phyloP scores from a whole-genome alignment of 2,797 vertebrate species.

The Hirundo rustica region DNA sequence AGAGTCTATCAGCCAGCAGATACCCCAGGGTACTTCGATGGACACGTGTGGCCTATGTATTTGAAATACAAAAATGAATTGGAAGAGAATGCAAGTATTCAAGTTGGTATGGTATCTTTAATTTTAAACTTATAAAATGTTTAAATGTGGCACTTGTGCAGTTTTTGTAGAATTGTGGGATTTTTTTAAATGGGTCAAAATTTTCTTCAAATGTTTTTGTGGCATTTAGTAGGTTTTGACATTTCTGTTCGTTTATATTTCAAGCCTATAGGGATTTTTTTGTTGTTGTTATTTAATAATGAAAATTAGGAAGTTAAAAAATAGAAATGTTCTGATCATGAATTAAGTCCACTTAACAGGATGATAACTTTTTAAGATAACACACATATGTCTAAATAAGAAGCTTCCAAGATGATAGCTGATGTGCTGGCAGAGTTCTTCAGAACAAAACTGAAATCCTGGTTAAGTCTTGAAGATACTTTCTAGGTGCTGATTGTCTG shows the following conservation, averaged over 20 bases:
- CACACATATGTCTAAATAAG: background rate
- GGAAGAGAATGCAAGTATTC: constrained; percentile 70
- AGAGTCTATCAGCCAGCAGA: constrained; percentile 89
- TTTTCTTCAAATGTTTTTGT: background rate
- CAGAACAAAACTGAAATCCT: background rate
- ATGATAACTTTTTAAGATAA: background rate
- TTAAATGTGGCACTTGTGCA: background rate
- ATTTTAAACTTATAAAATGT: background rate
- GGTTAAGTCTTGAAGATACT: background rate
- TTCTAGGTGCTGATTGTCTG: background rate
- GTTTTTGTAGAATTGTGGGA: background rate
- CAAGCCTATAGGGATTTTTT: background rate
- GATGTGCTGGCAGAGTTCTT: background rate
- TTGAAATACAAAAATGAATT: constrained; percentile 84
- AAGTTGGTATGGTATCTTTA: constrained; percentile 76
- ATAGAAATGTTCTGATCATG: background rate
- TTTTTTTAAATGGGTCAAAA: background rate
- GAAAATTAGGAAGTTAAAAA: background rate
- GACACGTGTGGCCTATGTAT: constrained; percentile 95
- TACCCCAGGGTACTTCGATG: constrained; percentile 87
- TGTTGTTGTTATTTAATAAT: background rate
- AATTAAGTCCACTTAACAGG: background rate
- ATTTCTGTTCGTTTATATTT: background rate
- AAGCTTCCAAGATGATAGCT: background rate
- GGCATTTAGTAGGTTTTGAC: background rate